A percentile compares a stretch with the other conserved stretches of the same genome.
phyloP scores from a whole-genome alignment of 1,140 invertebrate genomes.

The Drosophila kurseongensis region DNA sequence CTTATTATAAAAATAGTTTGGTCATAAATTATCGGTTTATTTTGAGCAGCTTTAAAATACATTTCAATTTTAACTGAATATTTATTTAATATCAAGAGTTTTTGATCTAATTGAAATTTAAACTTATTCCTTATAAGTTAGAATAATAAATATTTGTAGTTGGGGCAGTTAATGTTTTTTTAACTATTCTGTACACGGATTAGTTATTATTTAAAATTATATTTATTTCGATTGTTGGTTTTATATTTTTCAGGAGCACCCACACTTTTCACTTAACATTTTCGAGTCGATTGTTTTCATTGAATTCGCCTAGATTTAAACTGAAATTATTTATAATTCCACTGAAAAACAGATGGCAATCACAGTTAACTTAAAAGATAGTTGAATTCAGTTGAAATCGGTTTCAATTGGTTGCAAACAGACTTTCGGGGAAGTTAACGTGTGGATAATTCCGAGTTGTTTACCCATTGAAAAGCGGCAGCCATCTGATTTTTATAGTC shows the following conservation, averaged over 20 bases:
- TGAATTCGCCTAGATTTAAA: neutral
- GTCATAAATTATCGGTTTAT: too few relatives aligned
- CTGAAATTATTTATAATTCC: neutral
- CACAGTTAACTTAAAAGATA: conserved; percentile 2
- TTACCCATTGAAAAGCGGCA: conserved; percentile 14
- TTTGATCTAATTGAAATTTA: too few relatives aligned
- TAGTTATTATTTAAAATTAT: too few relatives aligned
- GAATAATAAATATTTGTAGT: too few relatives aligned
- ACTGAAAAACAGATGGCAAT: neutral
- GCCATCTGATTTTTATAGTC: conserved; percentile 14
- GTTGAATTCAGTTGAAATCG: conserved; percentile 12
- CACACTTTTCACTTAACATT: neutral
- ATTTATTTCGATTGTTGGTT: too few relatives aligned
- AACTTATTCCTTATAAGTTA: too few relatives aligned
- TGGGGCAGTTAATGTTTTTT: too few relatives aligned
- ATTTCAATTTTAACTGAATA: too few relatives aligned
- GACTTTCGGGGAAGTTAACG: conserved; percentile 6
- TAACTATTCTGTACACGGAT: too few relatives aligned
- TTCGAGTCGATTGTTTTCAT: neutral
- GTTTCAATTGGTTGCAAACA: neutral
- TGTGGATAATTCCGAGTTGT: conserved; percentile 9
- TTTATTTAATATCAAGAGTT: too few relatives aligned
- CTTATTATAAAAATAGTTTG: too few relatives aligned
- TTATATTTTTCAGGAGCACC: neutral
- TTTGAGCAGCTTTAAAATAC: too few relatives aligned